A percentile compares a stretch with the other conserved stretches of the same genome.
phyloP scores from a whole-genome alignment of 2,113 vertebrate genomes.

The Cathartes aura region DNA sequence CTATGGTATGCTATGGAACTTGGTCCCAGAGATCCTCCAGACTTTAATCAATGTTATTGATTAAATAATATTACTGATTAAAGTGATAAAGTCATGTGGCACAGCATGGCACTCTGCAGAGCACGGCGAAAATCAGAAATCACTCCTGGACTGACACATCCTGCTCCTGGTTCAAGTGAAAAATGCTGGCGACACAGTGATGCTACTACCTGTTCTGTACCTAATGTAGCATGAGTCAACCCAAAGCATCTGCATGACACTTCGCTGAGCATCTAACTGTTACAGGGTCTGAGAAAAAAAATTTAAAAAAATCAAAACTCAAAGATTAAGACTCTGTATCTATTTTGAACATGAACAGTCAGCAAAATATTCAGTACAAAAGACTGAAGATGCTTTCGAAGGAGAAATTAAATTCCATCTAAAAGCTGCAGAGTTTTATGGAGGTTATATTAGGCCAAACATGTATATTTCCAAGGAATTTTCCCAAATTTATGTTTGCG shows the following conservation, averaged over 20 bases:
- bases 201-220: neutral
- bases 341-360: neutral
- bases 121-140: fast-evolving
- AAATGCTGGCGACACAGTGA: neutral
- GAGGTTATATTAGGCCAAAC: neutral
- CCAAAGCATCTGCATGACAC: neutral
- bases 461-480: neutral
- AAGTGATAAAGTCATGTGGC: neutral
- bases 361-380: neutral
- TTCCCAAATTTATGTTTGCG: neutral
- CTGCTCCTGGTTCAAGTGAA: neutral
- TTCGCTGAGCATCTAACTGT: neutral
- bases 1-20: neutral
- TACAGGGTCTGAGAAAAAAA: neutral
- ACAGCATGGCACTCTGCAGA: neutral
- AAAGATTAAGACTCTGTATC: neutral
- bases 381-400: neutral
- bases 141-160: neutral
- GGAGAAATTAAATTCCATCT: neutral
- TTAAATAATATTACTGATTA: neutral
- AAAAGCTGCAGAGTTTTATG: neutral
- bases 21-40: neutral
- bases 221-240: fast-evolving
- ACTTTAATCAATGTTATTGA: neutral
- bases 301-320: too few relatives aligned